phyloP scores from a whole-genome alignment of 2,113 vertebrate species.

The Oreotragus oreotragus region DNA sequence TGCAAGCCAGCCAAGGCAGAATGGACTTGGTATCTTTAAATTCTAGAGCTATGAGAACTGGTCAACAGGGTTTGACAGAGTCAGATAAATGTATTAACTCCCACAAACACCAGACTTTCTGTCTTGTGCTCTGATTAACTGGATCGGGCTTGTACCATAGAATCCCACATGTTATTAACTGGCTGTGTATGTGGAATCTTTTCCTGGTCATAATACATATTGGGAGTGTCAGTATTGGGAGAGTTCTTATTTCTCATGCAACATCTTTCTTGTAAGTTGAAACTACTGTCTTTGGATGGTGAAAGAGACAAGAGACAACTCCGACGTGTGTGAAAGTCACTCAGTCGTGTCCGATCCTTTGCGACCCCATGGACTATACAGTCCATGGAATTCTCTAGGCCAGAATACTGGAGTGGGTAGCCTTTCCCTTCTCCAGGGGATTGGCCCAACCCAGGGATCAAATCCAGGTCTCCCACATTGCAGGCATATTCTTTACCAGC shows the following conservation, averaged over 20 bases:
- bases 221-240: background rate
- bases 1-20: background rate
- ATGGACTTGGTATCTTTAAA: background rate
- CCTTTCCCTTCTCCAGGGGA: background rate
- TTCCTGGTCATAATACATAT: background rate
- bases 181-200: background rate
- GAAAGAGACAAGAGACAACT: background rate
- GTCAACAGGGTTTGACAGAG: background rate
- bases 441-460: background rate
- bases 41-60: background rate
- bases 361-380: background rate
- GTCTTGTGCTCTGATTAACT: background rate
- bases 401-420: background rate
- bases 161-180: background rate
- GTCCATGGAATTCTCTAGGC: background rate
- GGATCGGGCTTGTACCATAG: background rate
- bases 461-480: background rate
- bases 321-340: fast-evolving
- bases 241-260: background rate
- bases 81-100: background rate
- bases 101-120: background rate
- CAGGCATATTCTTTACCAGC: background rate
- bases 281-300: background rate
- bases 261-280: background rate
- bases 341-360: background rate